Evolutionary conservation across 2,888 invertebrate genomes (phyloP).

Genomic region (Scrobipalpa costella): DNA sequence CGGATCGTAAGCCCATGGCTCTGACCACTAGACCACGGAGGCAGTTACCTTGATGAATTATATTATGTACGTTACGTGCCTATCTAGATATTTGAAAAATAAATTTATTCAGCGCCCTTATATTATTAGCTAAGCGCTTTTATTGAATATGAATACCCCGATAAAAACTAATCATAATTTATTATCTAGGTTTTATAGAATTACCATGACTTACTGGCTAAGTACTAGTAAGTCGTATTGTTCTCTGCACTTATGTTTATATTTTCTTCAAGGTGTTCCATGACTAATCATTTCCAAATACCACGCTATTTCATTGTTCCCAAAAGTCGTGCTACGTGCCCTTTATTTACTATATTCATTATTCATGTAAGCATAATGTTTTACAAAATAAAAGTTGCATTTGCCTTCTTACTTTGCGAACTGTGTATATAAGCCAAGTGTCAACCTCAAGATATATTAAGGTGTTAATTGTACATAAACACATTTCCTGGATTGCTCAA

Average conservation of each 20-base stretch:
- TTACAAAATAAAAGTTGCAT: background rate
- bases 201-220: background rate
- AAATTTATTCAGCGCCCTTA: too few relatives aligned
- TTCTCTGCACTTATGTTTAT: too few relatives aligned
- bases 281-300: background rate
- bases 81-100: too few relatives aligned
- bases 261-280: background rate
- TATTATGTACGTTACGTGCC: too few relatives aligned
- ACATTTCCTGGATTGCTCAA: constrained; percentile 43
- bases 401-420: background rate
- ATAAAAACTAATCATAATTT: background rate
- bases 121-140: too few relatives aligned
- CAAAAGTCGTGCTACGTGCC: background rate
- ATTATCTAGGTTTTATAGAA: background rate
- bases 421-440: background rate
- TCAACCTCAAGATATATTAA: constrained; percentile 37
- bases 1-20: too few relatives aligned
- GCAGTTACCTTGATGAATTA: too few relatives aligned
- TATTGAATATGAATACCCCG: background rate
- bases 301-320: background rate
- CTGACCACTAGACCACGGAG: too few relatives aligned
- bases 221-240: background rate
- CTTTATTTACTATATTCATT: background rate
- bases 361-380: background rate
- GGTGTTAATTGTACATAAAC: constrained; percentile 39